phyloP scores from a whole-genome alignment of 2,797 vertebrate species.

The Psittacula echo region DNA sequence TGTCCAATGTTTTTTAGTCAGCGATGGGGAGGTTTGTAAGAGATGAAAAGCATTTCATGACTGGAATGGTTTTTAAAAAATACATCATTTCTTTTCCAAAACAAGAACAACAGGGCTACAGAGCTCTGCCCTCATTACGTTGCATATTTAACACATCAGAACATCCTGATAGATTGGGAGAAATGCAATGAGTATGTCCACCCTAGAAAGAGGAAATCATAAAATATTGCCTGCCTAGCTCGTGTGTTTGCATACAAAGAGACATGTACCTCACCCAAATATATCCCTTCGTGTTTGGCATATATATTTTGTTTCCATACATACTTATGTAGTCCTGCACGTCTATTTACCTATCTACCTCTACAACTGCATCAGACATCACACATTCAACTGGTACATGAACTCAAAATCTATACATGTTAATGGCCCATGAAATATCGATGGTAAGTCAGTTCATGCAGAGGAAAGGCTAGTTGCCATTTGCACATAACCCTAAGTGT shows the following conservation, averaged over 20 bases:
- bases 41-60: slow-evolving; percentile 44
- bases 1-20: slow-evolving; percentile 46
- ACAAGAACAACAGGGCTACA: slow-evolving; percentile 36
- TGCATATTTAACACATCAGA: slow-evolving; percentile 70
- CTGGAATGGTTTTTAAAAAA: background rate
- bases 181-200: slow-evolving; percentile 27
- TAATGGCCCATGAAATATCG: slow-evolving; percentile 33
- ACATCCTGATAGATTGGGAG: slow-evolving; percentile 30
- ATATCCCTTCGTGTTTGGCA: background rate
- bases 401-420: slow-evolving; percentile 17
- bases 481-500: slow-evolving; percentile 23
- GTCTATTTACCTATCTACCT: background rate
- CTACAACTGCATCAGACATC: background rate
- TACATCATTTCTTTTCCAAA: background rate
- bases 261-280: background rate
- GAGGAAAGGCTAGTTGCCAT: background rate
- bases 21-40: slow-evolving; percentile 10
- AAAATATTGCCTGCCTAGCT: slow-evolving; percentile 3
- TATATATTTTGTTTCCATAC: background rate
- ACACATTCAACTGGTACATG: slow-evolving; percentile 39
- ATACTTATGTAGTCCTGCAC: background rate
- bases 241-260: background rate
- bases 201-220: slow-evolving; percentile 52
- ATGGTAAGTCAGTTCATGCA: background rate
- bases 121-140: slow-evolving; percentile 62